Percentiles rank a stretch among this genome's conserved stretches.
Evolutionary conservation across 2,113 vertebrate species (phyloP).

Genomic region (Arenaria interpres): DNA sequence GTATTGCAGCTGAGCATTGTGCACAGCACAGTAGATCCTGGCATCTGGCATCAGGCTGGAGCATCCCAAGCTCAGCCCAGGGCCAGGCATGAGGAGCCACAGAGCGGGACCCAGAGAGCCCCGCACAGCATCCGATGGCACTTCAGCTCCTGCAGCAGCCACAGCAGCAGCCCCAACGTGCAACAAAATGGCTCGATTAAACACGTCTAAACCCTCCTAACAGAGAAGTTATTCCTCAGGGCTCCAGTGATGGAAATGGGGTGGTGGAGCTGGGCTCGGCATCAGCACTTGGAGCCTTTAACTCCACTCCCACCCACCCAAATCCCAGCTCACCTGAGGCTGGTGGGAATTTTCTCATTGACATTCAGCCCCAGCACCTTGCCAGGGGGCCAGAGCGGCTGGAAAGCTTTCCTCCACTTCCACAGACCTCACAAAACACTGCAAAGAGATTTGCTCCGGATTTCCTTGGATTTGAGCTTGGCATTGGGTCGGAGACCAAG

Average conservation of each 20-base stretch:
- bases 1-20: neutral
- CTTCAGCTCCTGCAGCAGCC: neutral
- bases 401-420: neutral
- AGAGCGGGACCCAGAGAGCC: neutral
- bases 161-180: accelerated
- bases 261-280: neutral
- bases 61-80: neutral
- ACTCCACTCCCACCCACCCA: neutral
- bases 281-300: neutral
- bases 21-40: neutral
- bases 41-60: neutral
- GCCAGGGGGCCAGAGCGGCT: neutral
- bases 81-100: neutral
- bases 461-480: constrained; percentile 21
- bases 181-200: neutral
- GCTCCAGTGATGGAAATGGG: neutral
- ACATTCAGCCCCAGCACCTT: neutral
- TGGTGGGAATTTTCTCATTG: neutral
- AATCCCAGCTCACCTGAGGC: neutral
- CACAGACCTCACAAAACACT: neutral
- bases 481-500: neutral
- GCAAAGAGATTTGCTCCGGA: neutral
- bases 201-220: neutral
- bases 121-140: accelerated
- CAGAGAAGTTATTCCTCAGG: neutral